These are phyloP conservation scores for Cirrhinus molitorella DNA, from an alignment of 2,797 vertebrate genomes.

Conservation along the genomic window DNA sequence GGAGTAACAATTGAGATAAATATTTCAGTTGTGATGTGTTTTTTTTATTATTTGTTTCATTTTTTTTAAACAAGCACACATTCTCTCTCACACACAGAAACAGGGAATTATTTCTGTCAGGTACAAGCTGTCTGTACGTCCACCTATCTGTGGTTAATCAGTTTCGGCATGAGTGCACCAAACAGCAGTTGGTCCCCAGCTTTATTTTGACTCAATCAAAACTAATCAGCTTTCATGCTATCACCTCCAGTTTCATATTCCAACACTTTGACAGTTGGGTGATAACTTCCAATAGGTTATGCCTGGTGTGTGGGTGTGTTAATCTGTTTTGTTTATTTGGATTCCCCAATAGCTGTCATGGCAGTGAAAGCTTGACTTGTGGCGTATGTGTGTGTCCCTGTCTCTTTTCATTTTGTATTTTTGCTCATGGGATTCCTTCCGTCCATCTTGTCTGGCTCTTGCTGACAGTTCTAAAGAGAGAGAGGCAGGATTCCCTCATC, in stretches of 20 bases:
- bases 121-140: slow-evolving; percentile 1
- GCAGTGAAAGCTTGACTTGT: slow-evolving; percentile 36
- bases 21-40: background rate
- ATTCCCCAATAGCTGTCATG: slow-evolving; percentile 47
- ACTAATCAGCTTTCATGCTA: slow-evolving; percentile 41
- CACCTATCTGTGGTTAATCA: slow-evolving; percentile 19
- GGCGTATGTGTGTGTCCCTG: slow-evolving; percentile 33
- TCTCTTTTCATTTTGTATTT: slow-evolving; percentile 45
- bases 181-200: slow-evolving; percentile 25
- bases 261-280: slow-evolving; percentile 35
- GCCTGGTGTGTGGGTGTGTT: slow-evolving; percentile 24
- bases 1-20: slow-evolving; percentile 4
- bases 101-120: slow-evolving; percentile 10
- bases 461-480: slow-evolving; percentile 56
- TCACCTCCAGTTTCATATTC: slow-evolving; percentile 30
- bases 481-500: slow-evolving; percentile 59
- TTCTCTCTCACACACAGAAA: background rate
- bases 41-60: too few species aligned
- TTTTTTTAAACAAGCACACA: background rate
- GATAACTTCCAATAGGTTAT: slow-evolving; percentile 37
- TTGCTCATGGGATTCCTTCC: slow-evolving; percentile 52
- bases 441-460: slow-evolving; percentile 40
- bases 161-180: slow-evolving; percentile 11
- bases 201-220: slow-evolving; percentile 45
- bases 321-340: slow-evolving; percentile 48